Percentiles rank a stretch among this genome's conserved stretches.
phyloP scores from a whole-genome alignment of 2,797 vertebrate genomes.

The Oryzias dopingdopingensis region DNA sequence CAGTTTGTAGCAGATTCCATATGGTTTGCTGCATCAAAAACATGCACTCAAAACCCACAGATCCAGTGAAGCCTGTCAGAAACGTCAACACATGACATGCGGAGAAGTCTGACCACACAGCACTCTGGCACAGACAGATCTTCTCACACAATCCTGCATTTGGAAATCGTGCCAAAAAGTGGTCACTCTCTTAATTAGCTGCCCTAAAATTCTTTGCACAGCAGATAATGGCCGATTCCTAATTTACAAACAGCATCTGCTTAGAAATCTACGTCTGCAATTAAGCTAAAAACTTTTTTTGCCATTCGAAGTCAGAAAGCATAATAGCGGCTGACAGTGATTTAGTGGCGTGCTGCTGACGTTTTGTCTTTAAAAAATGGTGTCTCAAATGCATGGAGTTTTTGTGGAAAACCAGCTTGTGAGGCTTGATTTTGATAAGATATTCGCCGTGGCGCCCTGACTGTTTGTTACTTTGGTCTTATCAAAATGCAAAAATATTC shows the following conservation, averaged over 20 bases:
- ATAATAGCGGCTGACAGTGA: constrained; percentile 32
- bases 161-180: constrained; percentile 34
- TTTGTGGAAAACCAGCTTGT: constrained; percentile 23
- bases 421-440: constrained; percentile 33
- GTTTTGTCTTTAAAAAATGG: constrained; percentile 25
- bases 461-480: constrained; percentile 30
- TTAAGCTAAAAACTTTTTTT: constrained; percentile 37
- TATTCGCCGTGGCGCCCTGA: constrained; percentile 24
- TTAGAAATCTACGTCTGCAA: constrained; percentile 49
- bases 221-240: constrained; percentile 52
- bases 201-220: constrained; percentile 49
- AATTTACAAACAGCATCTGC: constrained; percentile 54
- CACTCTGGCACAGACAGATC: constrained; percentile 31
- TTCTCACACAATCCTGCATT: constrained; percentile 16
- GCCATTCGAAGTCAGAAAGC: constrained; percentile 25
- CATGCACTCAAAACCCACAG: too few species aligned
- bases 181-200: constrained; percentile 61
- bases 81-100: background rate
- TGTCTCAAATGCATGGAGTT: constrained; percentile 20
- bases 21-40: too few species aligned
- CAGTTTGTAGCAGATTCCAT: too few species aligned
- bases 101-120: constrained; percentile 7
- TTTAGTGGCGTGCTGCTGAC: constrained; percentile 10
- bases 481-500: constrained; percentile 55
- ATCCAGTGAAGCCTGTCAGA: background rate